Base-by-base conservation (phyloP, 2,797 vertebrate genomes). In the Otus scops region DNA sequence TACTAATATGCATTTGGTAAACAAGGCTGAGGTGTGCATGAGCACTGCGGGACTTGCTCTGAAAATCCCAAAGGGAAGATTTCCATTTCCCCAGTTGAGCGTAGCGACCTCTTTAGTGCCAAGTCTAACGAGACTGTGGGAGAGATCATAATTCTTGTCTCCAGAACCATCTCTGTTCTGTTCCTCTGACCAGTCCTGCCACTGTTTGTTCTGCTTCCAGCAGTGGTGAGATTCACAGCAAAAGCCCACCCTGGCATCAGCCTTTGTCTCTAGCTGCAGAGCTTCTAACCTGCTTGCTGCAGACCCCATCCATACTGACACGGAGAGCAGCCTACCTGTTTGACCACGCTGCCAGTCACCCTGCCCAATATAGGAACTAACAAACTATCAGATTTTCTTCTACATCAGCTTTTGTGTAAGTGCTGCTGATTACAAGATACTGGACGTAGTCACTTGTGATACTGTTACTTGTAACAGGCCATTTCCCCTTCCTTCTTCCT, bases 21-120 rank as follows among this genome's bases (percentile, higher is more conserved):
- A 56, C 14, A 26, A 60, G 28, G 23, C 9, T 0, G 0, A 87
- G 69, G 5, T 51, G 16, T 59, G 16, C 13, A 48, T 6, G 0
- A 4, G n/a, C 32, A 84, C 10, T 1, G 2, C 59, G 5, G 20
- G 9, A 18, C 53, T 70, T 78, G 21, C n/a, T 71, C 45, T 68
- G 78, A 60, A 79, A 88, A 45, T 64, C 27, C 20, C 20, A 9
- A 10, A n/a, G 24, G 16, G 39, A 43, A 22, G 13, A 6, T 18
- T 82, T 78, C 65, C 0, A 1, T 89, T 82, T 64, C 48, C 59
- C 22, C 27, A 43, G 13, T 10, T 39, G 3, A 78, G 14, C 1
- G 3, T 7, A 23, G 24, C 2, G 6, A 18, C 32, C 14, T 60
- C 39, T 38, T 60, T 34, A n/a, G 54, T 11, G 13, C 17, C 10